These are phyloP conservation scores for Solen grandis DNA, from an alignment of 1,140 invertebrate genomes.

Conservation along the genomic window DNA sequence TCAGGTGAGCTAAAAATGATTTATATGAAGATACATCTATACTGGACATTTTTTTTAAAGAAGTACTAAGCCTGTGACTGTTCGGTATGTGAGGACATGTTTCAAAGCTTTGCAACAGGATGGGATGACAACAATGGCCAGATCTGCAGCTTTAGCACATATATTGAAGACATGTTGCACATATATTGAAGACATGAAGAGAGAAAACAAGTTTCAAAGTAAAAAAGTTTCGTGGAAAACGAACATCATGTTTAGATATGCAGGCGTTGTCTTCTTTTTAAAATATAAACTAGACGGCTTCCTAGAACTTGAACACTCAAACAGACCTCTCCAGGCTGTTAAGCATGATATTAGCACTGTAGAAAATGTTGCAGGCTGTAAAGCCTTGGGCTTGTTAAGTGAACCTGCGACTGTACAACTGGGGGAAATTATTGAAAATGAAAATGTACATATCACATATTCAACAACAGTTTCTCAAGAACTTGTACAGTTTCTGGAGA, in stretches of 20 bases:
- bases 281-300: too few relatives aligned
- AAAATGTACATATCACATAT: slow-evolving; percentile 33
- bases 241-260: too few relatives aligned
- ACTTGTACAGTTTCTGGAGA: slow-evolving; percentile 2
- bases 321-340: background rate
- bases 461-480: background rate
- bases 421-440: background rate
- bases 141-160: background rate
- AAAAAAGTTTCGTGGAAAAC: too few relatives aligned
- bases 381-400: slow-evolving; percentile 17
- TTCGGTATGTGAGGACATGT: background rate
- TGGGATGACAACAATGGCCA: slow-evolving; percentile 1
- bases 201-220: too few relatives aligned
- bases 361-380: slow-evolving; percentile 32
- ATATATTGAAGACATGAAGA: too few relatives aligned
- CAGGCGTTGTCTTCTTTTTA: too few relatives aligned
- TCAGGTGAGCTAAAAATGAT: too few relatives aligned
- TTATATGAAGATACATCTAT: background rate
- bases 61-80: background rate
- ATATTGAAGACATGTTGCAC: background rate
- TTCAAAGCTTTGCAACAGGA: slow-evolving; percentile 6
- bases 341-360: background rate
- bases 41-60: slow-evolving; percentile 10
- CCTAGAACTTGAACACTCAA: too few relatives aligned
- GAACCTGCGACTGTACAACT: slow-evolving; percentile 26